phyloP scores from a whole-genome alignment of 2,888 invertebrate species.

The Sympetrum striolatum region DNA sequence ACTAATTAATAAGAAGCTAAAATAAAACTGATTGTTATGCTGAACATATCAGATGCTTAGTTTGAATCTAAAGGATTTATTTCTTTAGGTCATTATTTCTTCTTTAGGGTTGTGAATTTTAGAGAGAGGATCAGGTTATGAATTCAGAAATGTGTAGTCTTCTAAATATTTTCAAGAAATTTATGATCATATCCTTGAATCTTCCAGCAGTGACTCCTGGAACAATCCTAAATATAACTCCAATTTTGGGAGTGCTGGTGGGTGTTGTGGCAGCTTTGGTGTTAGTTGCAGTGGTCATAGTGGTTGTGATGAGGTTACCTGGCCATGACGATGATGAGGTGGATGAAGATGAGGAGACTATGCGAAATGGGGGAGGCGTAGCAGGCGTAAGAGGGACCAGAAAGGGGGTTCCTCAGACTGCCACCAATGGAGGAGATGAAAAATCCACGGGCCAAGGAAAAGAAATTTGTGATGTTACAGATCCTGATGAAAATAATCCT shows the following conservation, averaged over 20 bases:
- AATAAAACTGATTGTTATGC: too few species aligned
- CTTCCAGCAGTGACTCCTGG: slow-evolving; percentile 54
- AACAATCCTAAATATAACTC: slow-evolving; percentile 64
- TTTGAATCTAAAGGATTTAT: too few species aligned
- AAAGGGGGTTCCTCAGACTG: slow-evolving; percentile 26
- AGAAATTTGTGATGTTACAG: slow-evolving; percentile 61
- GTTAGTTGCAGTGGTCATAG: slow-evolving; percentile 62
- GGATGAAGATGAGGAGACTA: slow-evolving; percentile 51
- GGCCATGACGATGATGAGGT: slow-evolving; percentile 53
- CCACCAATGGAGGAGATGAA: slow-evolving; percentile 51
- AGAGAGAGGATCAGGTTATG: too few species aligned
- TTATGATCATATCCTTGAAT: not conserved
- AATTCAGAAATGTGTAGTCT: not conserved
- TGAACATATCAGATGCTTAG: too few species aligned
- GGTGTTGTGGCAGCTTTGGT: slow-evolving; percentile 64
- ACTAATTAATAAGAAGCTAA: too few species aligned
- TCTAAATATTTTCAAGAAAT: too few species aligned
- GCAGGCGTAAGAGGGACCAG: slow-evolving; percentile 42
- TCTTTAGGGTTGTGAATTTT: too few species aligned
- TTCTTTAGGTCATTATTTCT: too few species aligned
- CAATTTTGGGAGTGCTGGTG: slow-evolving; percentile 63
- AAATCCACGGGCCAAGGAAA: slow-evolving; percentile 62
- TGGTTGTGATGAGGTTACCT: slow-evolving; percentile 63
- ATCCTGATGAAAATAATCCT: slow-evolving; percentile 65
- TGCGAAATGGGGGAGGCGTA: slow-evolving; percentile 47